These are phyloP conservation scores for Diachasmimorpha longicaudata DNA, from an alignment of 1,140 invertebrate genomes.

Conservation along the genomic window DNA sequence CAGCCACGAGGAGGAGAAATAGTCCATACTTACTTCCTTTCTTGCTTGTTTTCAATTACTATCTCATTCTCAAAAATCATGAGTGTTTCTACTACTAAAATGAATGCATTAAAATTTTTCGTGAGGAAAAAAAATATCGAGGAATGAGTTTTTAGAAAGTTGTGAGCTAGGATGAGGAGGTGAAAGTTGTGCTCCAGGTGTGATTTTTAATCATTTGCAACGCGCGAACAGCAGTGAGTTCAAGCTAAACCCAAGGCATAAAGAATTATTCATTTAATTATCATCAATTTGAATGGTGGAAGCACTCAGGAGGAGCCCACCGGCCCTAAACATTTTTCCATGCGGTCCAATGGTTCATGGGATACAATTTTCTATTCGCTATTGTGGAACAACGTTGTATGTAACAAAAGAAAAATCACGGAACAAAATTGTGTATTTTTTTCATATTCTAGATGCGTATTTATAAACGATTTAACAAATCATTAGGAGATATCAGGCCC, in stretches of 20 bases:
- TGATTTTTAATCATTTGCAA: background rate
- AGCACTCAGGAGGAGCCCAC: conserved; percentile 16
- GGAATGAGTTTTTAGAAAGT: background rate
- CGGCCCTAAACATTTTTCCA: conserved; percentile 34
- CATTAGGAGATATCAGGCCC: conserved; percentile 31
- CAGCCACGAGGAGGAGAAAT: background rate
- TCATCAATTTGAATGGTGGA: background rate
- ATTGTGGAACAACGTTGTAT: conserved; percentile 24
- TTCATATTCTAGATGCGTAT: conserved; percentile 52
- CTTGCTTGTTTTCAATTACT: conserved; percentile 17
- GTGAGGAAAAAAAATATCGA: background rate
- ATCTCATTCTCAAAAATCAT: background rate
- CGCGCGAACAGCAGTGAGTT: background rate
- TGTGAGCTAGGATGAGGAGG: background rate
- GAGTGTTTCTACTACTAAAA: background rate
- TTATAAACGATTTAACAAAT: conserved; percentile 42
- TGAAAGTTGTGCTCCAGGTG: background rate
- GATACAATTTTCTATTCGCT: conserved; percentile 56
- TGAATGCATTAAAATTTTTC: background rate
- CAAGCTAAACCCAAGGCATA: background rate
- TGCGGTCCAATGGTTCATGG: conserved; percentile 59
- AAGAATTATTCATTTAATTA: background rate
- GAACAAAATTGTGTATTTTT: conserved; percentile 38
- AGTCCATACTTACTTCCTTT: background rate
- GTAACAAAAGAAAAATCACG: background rate